Conservation (phyloP, 1,140 invertebrate species). For the fruit fly (Drosophila melanogaster) region Release_6_plus_ISO1_MT NT_033779.5:15792001-15792500, state of each 20-base stretch:
- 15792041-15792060: constrained; percentile 82
- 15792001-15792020: constrained; percentile 3
- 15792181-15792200: constrained; percentile 3
- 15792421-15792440: constrained; percentile 65
- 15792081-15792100: constrained; percentile 78
- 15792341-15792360: constrained; percentile 68
- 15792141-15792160: constrained; percentile 39
- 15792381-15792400: constrained; percentile 14
- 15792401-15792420: constrained; percentile 78
- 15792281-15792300: constrained; percentile 54
- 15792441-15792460: constrained; percentile 3
- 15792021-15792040: constrained; percentile 66
- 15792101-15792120: constrained; percentile 60
- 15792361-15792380: constrained; percentile 39
- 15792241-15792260: constrained; percentile 31
- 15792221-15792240: constrained; percentile 34
- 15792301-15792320: constrained; percentile 51
- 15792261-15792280: constrained; percentile 73
- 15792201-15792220: constrained; percentile 13
- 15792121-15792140: constrained; percentile 67
- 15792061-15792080: constrained; percentile 82
- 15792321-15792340: constrained; percentile 39
- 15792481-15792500: constrained; percentile 74
- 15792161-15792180: not conserved
- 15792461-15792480: constrained; percentile 56